Conservation (phyloP, 2,113 vertebrate genomes). For the Eulemur rufifrons region DNA sequence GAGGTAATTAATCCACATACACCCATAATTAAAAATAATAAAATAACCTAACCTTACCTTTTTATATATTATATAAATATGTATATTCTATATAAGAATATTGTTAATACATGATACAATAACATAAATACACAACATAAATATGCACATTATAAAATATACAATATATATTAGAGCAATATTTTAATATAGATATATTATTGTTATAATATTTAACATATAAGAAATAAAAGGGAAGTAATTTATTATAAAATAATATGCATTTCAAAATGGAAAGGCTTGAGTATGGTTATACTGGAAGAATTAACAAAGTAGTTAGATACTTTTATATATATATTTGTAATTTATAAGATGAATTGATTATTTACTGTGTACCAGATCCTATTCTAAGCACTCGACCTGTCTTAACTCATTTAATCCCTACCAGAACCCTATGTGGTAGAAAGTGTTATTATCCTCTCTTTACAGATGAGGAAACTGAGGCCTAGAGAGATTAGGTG, state of each 20-base stretch:
- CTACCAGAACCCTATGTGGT: not conserved
- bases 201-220: conserved; percentile 14
- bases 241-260: conserved; percentile 30
- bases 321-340: not conserved
- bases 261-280: conserved; percentile 63
- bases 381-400: not conserved
- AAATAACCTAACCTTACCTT: conserved; percentile 24
- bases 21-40: conserved; percentile 51
- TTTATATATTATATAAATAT: conserved; percentile 48
- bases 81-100: not conserved
- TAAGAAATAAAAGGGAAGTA: conserved; percentile 43
- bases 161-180: not conserved
- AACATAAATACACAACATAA: not conserved
- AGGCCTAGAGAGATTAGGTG: not conserved
- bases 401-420: conserved; percentile 20
- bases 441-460: not conserved
- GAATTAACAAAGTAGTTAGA: conserved; percentile 4
- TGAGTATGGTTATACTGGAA: not conserved
- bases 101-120: not conserved
- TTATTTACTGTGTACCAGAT: not conserved
- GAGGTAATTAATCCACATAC: not conserved
- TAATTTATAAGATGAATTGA: not conserved
- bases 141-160: not conserved
- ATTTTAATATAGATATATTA: not conserved
- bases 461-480: conserved; percentile 32